A percentile compares a stretch with the other conserved stretches of the same genome.
Evolutionary conservation across 2,888 invertebrate genomes (phyloP).

Genomic region (Julus scanicus): DNA sequence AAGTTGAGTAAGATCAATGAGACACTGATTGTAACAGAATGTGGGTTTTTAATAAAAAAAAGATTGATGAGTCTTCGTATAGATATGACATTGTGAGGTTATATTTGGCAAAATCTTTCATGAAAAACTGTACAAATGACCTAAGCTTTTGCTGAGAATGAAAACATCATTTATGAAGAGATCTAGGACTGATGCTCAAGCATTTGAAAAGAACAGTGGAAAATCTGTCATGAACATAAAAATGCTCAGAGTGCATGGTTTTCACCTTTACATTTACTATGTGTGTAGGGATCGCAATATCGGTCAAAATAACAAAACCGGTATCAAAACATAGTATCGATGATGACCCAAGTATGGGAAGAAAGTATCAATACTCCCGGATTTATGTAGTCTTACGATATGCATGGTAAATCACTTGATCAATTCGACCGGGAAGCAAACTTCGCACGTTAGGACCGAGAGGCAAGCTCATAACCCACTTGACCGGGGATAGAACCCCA

Average conservation of each 20-base stretch:
- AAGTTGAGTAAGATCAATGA: constrained; percentile 8
- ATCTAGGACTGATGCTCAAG: neutral
- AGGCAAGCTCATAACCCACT: no score
- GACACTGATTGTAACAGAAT: neutral
- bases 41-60: neutral
- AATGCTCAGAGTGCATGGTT: neutral
- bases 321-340: no score
- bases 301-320: no score
- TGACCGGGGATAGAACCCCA: no score
- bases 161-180: constrained; percentile 1
- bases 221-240: constrained; percentile 36
- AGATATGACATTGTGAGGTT: constrained; percentile 4
- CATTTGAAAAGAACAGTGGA: constrained; percentile 6
- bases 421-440: no score
- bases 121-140: constrained; percentile 18
- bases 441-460: no score
- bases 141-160: neutral
- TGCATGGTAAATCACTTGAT: no score
- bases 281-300: no score
- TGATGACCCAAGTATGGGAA: no score
- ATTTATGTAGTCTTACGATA: no score
- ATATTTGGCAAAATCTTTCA: neutral
- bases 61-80: constrained; percentile 19
- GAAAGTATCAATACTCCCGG: no score
- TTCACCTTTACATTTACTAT: no score